Conservation (phyloP, 2,797 vertebrate species). For the Chelon labrosus region DNA sequence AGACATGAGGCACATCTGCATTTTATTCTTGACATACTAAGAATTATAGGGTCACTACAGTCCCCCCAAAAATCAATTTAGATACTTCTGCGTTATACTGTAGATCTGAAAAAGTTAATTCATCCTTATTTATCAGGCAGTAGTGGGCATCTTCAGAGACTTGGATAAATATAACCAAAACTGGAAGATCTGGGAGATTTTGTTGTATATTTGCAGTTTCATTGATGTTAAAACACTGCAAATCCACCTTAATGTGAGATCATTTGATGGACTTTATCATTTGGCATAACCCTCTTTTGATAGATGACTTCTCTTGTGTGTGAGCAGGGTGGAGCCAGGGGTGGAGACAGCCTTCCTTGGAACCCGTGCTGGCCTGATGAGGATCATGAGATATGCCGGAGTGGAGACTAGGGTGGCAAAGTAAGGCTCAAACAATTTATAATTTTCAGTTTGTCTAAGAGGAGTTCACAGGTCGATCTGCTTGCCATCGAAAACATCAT, state of each 20-base stretch:
- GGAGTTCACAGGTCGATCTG: too few species aligned
- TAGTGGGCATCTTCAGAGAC: not conserved
- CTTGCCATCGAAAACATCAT: too few species aligned
- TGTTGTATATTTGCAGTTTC: too few species aligned
- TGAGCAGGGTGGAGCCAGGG: conserved; percentile 81
- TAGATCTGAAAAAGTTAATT: too few species aligned
- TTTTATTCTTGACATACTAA: not conserved
- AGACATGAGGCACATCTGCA: not conserved
- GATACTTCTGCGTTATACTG: too few species aligned
- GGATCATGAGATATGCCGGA: conserved; percentile 88
- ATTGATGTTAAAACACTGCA: not conserved
- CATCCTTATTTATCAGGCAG: not conserved
- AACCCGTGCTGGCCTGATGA: conserved; percentile 92
- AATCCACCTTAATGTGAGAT: too few species aligned
- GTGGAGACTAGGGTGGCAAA: conserved; percentile 89
- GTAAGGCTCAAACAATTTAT: conserved; percentile 76
- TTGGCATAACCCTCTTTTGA: not conserved
- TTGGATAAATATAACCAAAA: not conserved
- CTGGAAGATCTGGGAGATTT: not conserved
- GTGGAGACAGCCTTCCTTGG: conserved; percentile 93
- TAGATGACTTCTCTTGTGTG: conserved; percentile 1
- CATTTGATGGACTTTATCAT: not conserved
- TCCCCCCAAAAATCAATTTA: not conserved
- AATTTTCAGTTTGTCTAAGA: too few species aligned
- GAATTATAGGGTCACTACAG: not conserved